Percentiles rank a stretch among this genome's conserved stretches.
Evolutionary conservation across 2,797 vertebrate genomes (phyloP).

Genomic region (Darevskia mixta): DNA sequence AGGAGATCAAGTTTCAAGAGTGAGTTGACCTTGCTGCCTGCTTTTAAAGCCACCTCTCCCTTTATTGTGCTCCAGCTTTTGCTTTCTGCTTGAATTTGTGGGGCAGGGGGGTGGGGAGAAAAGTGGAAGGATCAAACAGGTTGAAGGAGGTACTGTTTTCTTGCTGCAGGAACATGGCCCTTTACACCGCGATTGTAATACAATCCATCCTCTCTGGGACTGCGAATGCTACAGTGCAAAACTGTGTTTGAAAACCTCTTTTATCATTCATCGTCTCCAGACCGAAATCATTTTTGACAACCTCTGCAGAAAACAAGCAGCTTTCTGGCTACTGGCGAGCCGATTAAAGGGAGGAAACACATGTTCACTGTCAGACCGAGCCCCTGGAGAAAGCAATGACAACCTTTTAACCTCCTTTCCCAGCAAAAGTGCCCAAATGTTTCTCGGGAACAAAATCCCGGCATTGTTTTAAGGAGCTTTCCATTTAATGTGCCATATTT

Average conservation of each 20-base stretch:
- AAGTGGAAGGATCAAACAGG: constrained; percentile 78
- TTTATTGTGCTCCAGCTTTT: constrained; percentile 51
- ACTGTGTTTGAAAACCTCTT: constrained; percentile 86
- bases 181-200: constrained; percentile 83
- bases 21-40: not conserved
- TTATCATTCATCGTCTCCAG: constrained; percentile 89
- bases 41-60: not conserved
- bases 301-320: constrained; percentile 88
- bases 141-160: constrained; percentile 77
- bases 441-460: constrained; percentile 82
- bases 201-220: constrained; percentile 84
- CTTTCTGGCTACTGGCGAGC: constrained; percentile 87
- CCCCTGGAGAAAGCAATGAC: constrained; percentile 85
- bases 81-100: constrained; percentile 57
- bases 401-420: constrained; percentile 90
- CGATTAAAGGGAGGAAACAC: constrained; percentile 94
- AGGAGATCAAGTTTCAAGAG: not conserved
- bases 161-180: constrained; percentile 77
- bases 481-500: constrained; percentile 75
- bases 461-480: constrained; percentile 83
- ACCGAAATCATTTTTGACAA: constrained; percentile 90
- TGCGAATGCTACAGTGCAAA: constrained; percentile 83
- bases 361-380: constrained; percentile 91
- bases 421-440: constrained; percentile 86
- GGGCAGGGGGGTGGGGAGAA: constrained; percentile 41